Evolutionary conservation across 2,888 invertebrate species (phyloP), one percentile per base, ranked within the genome.

Genomic region (Scaptomyza cyrtandrae): DNA sequence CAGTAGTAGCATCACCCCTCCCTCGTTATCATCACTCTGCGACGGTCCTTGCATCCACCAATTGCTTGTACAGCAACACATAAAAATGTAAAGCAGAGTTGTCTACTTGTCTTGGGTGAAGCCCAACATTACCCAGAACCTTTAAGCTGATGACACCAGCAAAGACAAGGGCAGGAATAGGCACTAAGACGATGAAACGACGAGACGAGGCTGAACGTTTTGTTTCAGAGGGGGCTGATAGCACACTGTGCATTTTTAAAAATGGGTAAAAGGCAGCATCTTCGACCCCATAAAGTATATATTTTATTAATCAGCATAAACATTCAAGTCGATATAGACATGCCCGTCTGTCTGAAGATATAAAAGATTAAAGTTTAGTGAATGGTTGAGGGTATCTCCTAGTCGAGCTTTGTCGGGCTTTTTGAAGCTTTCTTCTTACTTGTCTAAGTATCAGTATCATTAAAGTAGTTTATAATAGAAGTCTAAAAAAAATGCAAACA

Each of bases 221-320:
- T 56, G 56, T n/a, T 49, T 31, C 55, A 49, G 35, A 49, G 63
- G 64, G 65, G 75, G 79, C 59, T 88, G 82, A 88, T 77, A 78
- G 75, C 65, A 77, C 86, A 77, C 71, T 80, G 74, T 85, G 78
- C 82, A 89, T 86, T 85, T 89, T 86, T 86, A 79, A 13, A 35
- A 2, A 39, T 14, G 39, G 2, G 37, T 37, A n/a, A 14, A 39
- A 14, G n/a, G 13, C n/a, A 14, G 3, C 39, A 7, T 39, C 7
- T 2, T 39, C 7, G 6, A 6, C 7, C 2, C 7, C 7, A 14
- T 39, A 7, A 39, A 39, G 14, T 39, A n/a, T 13, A n/a, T 39
- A 14, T 14, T 5, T 39, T 39, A 9, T 3, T 37, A 2, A 37
- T 37, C 37, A 37, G 37, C 37, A 37, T 6, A 13, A 7, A 14